A percentile compares a stretch with the other conserved stretches of the same genome.
phyloP scores from a whole-genome alignment of 2,113 vertebrate genomes.

The Conger conger region DNA sequence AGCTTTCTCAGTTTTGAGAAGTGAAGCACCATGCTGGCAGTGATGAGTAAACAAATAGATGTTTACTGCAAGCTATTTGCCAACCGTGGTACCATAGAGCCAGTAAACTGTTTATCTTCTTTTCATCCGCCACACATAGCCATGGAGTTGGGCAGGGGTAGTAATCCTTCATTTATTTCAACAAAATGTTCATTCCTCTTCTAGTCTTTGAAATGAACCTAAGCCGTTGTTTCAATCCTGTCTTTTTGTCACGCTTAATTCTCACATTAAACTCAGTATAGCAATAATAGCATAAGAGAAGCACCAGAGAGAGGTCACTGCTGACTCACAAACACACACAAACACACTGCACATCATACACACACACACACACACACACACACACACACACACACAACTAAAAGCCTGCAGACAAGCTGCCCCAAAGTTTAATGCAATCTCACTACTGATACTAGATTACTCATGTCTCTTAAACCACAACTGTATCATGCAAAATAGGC shows the following conservation, averaged over 20 bases:
- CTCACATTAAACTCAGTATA: slow-evolving; percentile 17
- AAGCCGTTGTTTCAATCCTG: slow-evolving; percentile 30
- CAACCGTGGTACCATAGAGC: neutral
- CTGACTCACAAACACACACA: neutral
- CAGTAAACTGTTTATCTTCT: slow-evolving; percentile 21
- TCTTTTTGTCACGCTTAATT: slow-evolving; percentile 19
- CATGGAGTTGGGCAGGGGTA: neutral
- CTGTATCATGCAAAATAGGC: neutral
- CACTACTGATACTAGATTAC: slow-evolving; percentile 20
- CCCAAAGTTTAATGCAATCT: slow-evolving; percentile 40
- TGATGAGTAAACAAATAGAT: slow-evolving; percentile 44
- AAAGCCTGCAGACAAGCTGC: slow-evolving; percentile 33
- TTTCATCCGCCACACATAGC: neutral
- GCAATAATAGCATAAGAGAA: slow-evolving; percentile 22
- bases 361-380: slow-evolving; percentile 12
- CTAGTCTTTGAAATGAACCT: slow-evolving; percentile 23
- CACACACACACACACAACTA: slow-evolving; percentile 26
- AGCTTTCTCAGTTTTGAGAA: slow-evolving; percentile 18
- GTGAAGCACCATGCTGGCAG: slow-evolving; percentile 27
- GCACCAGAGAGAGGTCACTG: neutral
- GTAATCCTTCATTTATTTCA: slow-evolving; percentile 1
- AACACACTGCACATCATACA: slow-evolving; percentile 13
- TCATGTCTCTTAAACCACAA: neutral
- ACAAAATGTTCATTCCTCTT: slow-evolving; percentile 26
- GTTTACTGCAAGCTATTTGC: slow-evolving; percentile 32